phyloP scores from a whole-genome alignment of 1,140 invertebrate genomes.

The Drosophila littoralis region DNA sequence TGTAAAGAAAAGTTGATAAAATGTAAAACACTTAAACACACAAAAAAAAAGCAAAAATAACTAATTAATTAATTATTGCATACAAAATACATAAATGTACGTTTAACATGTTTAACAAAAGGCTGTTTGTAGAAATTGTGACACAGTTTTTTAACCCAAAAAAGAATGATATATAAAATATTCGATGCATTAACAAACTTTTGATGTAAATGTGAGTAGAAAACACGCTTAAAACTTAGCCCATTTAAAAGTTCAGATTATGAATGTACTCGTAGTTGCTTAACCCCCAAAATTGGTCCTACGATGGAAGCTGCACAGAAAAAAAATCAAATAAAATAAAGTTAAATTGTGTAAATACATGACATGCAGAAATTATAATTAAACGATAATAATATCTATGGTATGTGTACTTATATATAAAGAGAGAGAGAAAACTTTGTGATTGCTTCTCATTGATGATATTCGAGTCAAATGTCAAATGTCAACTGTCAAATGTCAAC shows the following conservation, averaged over 20 bases:
- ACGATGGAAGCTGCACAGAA: slow-evolving; percentile 23
- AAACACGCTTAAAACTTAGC: slow-evolving; percentile 34
- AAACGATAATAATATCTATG: slow-evolving; percentile 23
- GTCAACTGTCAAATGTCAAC: too few species aligned
- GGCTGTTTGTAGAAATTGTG: slow-evolving; percentile 84
- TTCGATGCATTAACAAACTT: slow-evolving; percentile 14
- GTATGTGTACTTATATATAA: neutral
- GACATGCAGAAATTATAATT: slow-evolving; percentile 25
- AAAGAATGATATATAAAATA: slow-evolving; percentile 21
- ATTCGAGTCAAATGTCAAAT: slow-evolving; percentile 38
- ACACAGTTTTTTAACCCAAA: slow-evolving; percentile 74
- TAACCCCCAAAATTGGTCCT: slow-evolving; percentile 11
- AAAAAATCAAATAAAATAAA: neutral
- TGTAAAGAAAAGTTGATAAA: neutral
- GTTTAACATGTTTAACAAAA: slow-evolving; percentile 81
- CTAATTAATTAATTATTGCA: slow-evolving; percentile 7
- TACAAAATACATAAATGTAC: slow-evolving; percentile 56
- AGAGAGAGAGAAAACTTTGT: slow-evolving; percentile 68
- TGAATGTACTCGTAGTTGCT: slow-evolving; percentile 54
- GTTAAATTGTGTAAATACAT: slow-evolving; percentile 56
- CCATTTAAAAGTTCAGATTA: slow-evolving; percentile 33
- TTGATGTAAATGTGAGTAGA: slow-evolving; percentile 49
- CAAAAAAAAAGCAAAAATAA: neutral
- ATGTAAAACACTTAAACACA: slow-evolving; percentile 1
- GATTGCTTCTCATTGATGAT: slow-evolving; percentile 76